Evolutionary conservation across 2,888 invertebrate genomes (phyloP).

Genomic region (Abscondita cerata): DNA sequence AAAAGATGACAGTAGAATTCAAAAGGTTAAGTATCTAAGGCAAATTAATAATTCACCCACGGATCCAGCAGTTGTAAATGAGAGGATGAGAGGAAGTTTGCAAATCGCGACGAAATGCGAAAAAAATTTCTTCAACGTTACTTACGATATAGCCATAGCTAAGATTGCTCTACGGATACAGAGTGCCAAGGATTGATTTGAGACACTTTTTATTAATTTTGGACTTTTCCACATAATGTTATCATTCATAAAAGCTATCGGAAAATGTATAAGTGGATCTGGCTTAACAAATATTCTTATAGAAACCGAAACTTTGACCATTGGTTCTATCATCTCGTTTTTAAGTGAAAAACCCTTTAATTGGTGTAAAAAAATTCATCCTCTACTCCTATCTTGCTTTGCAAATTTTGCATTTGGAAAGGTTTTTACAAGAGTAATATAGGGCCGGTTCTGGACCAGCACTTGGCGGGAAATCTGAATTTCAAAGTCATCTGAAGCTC

Average conservation of each 20-base stretch:
- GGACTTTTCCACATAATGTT: neutral
- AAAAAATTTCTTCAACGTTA: neutral
- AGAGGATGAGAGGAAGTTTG: neutral
- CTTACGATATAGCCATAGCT: neutral
- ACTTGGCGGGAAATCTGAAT: too few relatives aligned
- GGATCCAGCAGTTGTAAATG: neutral
- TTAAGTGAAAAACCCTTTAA: neutral
- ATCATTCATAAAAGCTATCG: neutral
- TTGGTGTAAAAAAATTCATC: neutral
- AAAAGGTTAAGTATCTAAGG: neutral
- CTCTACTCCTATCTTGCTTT: neutral
- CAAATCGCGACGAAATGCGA: neutral
- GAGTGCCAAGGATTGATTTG: neutral
- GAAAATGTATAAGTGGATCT: neutral
- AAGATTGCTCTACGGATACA: neutral
- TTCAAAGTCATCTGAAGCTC: too few relatives aligned
- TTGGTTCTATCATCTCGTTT: neutral
- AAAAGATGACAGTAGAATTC: neutral
- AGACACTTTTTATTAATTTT: neutral
- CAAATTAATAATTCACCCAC: neutral
- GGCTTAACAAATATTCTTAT: neutral
- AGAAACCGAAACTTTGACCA: neutral
- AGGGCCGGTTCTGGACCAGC: too few relatives aligned
- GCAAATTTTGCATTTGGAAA: neutral
- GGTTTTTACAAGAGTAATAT: too few relatives aligned